These are phyloP conservation scores for Poeciliopsis retropinna DNA, from an alignment of 2,113 vertebrate genomes.

Conservation along the genomic window DNA sequence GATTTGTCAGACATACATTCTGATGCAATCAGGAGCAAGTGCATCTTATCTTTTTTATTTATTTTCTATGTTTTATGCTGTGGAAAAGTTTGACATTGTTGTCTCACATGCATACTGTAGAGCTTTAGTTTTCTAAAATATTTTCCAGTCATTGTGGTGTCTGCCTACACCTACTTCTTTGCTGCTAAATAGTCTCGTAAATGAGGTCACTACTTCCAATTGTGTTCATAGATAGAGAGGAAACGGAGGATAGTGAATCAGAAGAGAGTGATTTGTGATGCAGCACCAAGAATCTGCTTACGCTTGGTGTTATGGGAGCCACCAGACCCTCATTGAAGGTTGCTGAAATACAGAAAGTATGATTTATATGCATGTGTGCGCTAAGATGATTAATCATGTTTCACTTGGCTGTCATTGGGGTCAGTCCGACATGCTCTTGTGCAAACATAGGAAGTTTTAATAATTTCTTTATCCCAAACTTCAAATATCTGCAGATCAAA, in stretches of 20 bases:
- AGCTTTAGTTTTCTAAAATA: not conserved
- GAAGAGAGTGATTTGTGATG: constrained; percentile 54
- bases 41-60: constrained; percentile 30
- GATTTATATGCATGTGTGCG: constrained; percentile 20
- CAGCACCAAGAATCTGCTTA: constrained; percentile 54
- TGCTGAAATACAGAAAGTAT: constrained; percentile 33
- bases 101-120: constrained; percentile 19
- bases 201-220: not conserved
- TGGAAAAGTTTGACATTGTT: constrained; percentile 25
- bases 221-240: constrained; percentile 28
- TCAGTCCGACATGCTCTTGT: constrained; percentile 4
- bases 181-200: constrained; percentile 23
- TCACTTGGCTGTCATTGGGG: constrained; percentile 22
- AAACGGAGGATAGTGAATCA: constrained; percentile 18
- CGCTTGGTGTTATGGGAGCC: constrained; percentile 40
- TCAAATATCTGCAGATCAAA: constrained; percentile 1
- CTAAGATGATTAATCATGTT: constrained; percentile 40
- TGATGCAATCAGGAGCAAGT: constrained; percentile 63
- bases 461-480: not conserved
- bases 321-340: constrained; percentile 39
- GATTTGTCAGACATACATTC: constrained; percentile 11
- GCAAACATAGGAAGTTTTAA: not conserved
- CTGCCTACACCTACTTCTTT: not conserved
- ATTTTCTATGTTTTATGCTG: not conserved
- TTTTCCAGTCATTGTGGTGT: constrained; percentile 4